These are phyloP conservation scores for Thalassoma bifasciatum DNA, from an alignment of 2,113 vertebrate genomes.

Conservation along the genomic window DNA sequence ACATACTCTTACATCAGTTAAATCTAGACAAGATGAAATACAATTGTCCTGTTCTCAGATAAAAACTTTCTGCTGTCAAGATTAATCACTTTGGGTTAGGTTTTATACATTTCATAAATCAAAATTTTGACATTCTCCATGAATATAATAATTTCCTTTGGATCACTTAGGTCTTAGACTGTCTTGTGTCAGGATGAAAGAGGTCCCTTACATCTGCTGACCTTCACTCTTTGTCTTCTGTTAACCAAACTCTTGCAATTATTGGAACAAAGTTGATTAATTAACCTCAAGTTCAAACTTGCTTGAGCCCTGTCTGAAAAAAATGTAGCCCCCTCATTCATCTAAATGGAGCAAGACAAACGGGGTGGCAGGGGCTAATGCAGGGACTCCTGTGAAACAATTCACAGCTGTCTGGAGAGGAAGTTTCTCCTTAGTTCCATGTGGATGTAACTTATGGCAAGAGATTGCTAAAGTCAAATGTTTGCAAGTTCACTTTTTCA, in stretches of 20 bases:
- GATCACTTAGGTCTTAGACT: background rate
- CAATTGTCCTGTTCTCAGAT: too few relatives aligned
- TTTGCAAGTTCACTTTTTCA: too few relatives aligned
- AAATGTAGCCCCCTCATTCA: background rate
- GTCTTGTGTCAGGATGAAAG: background rate
- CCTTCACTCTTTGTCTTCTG: background rate
- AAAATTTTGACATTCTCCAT: background rate
- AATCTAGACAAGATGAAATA: too few relatives aligned
- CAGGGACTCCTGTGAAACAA: background rate
- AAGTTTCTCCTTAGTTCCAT: background rate
- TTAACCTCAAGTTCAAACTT: constrained; percentile 1
- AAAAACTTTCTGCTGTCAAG: too few relatives aligned
- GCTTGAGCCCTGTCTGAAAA: background rate
- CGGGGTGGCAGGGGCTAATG: background rate
- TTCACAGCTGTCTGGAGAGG: too few relatives aligned
- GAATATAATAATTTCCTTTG: background rate
- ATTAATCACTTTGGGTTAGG: too few relatives aligned
- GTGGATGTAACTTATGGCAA: too few relatives aligned
- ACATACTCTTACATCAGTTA: too few relatives aligned
- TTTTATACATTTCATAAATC: too few relatives aligned
- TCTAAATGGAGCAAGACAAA: background rate
- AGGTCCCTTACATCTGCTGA: background rate
- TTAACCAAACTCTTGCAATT: constrained; percentile 17
- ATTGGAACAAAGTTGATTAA: constrained; percentile 3
- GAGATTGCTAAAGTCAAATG: too few relatives aligned